phyloP scores from a whole-genome alignment of 2,888 invertebrate genomes.

The Campoplex nolae region DNA sequence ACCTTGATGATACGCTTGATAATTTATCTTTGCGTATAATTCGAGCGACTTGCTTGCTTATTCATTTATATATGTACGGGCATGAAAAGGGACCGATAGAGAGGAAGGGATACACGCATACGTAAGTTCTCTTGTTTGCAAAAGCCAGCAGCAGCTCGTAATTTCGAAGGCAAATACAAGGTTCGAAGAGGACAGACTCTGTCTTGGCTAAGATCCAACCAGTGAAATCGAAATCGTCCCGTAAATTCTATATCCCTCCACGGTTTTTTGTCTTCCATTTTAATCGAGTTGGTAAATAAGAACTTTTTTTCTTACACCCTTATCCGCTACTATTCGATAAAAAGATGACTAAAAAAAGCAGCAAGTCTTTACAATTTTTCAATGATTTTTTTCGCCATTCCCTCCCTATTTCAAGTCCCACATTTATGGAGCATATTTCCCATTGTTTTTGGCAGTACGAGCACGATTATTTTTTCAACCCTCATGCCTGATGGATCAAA shows the following conservation, averaged over 20 bases:
- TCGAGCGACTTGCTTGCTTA: no score
- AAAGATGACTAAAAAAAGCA: neutral
- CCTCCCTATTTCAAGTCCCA: neutral
- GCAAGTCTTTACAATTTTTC: neutral
- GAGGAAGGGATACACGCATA: conserved; percentile 6
- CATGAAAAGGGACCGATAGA: neutral
- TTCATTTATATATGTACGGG: neutral
- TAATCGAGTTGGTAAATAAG: neutral
- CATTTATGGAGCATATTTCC: neutral
- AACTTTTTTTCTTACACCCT: neutral
- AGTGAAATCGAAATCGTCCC: conserved; percentile 57
- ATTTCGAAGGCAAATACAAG: conserved; percentile 52
- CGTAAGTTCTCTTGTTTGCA: conserved; percentile 39
- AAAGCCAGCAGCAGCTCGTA: conserved; percentile 48
- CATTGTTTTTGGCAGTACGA: neutral
- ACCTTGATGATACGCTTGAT: neutral
- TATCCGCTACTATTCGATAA: neutral
- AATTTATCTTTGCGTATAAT: neutral
- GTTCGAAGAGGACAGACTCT: conserved; percentile 40
- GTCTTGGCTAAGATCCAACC: conserved; percentile 58
- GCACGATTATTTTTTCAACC: neutral
- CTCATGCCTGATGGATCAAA: neutral
- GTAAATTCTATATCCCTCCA: conserved; percentile 29
- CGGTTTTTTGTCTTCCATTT: conserved; percentile 19
- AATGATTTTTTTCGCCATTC: no score